Conservation (phyloP, 2,113 vertebrate species). For the Salvator merianae region DNA sequence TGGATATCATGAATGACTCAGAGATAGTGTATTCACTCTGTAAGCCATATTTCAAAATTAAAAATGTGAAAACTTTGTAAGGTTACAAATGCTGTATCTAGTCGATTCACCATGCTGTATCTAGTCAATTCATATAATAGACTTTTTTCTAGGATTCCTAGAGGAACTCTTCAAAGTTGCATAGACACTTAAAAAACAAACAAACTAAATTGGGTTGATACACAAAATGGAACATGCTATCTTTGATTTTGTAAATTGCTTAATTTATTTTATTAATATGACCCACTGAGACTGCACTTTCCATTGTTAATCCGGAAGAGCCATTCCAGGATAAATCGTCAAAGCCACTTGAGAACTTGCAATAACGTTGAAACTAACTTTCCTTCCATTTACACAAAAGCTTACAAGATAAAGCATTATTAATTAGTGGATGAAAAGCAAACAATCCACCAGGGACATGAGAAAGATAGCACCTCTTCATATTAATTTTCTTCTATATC, state of each 20-base stretch:
- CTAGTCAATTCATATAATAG: conserved; percentile 10
- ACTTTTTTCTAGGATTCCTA: conserved; percentile 37
- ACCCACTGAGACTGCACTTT: conserved; percentile 53
- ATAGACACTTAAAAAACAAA: conserved; percentile 53
- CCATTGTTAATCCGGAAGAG: background rate
- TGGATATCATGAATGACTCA: background rate
- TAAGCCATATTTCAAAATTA: background rate
- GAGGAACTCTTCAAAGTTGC: conserved; percentile 53
- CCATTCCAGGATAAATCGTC: conserved; percentile 49
- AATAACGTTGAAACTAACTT: conserved; percentile 42
- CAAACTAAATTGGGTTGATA: conserved; percentile 33
- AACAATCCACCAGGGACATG: conserved; percentile 24
- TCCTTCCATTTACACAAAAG: conserved; percentile 44
- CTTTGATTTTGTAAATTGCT: conserved; percentile 62
- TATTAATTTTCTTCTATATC: conserved; percentile 3
- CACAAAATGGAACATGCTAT: conserved; percentile 38
- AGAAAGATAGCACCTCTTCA: conserved; percentile 28
- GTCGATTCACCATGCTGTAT: background rate
- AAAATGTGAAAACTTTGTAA: conserved; percentile 37
- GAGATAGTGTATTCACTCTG: background rate
- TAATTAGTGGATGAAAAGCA: conserved; percentile 44
- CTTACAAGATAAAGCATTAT: conserved; percentile 58
- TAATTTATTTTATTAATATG: conserved; percentile 62
- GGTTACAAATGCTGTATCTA: conserved; percentile 47
- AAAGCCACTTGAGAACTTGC: conserved; percentile 36